Evolutionary conservation across 2,113 vertebrate genomes (phyloP).

Genomic region (Meriones unguiculatus): DNA sequence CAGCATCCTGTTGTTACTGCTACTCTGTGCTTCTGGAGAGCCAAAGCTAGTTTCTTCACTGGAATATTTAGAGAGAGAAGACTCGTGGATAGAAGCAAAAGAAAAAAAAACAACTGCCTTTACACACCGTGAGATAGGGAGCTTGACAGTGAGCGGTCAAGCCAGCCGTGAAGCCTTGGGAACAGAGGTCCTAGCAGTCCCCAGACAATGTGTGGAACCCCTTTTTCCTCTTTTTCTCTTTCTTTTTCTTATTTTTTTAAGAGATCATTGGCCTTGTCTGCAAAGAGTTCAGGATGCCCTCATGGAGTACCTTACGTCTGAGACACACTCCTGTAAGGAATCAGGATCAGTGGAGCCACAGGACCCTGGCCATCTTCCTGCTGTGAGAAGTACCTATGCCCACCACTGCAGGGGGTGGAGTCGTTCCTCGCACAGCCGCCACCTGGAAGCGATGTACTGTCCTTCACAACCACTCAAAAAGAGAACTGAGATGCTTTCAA

Average conservation of each 20-base stretch:
- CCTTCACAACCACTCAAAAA: neutral
- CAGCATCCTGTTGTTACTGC: neutral
- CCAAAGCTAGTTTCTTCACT: neutral
- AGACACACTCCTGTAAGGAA: neutral
- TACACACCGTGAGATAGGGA: neutral
- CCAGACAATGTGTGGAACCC: neutral
- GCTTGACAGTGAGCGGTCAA: neutral
- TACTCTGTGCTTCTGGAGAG: neutral
- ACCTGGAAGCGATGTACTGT: neutral
- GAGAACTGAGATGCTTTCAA: neutral
- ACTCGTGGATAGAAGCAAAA: neutral
- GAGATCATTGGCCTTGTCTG: neutral
- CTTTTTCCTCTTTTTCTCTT: neutral
- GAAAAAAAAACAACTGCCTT: neutral
- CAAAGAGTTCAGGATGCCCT: neutral
- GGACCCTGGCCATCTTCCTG: neutral
- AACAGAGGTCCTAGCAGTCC: neutral
- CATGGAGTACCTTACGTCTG: neutral
- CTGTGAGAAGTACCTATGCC: accelerated
- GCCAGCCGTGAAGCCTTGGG: neutral
- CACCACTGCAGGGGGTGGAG: neutral
- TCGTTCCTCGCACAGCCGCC: neutral
- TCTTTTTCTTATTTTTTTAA: neutral
- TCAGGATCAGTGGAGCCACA: neutral
- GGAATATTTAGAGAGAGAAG: neutral